phyloP scores from a whole-genome alignment of 2,888 invertebrate genomes.

The Temnothorax unifasciatus region DNA sequence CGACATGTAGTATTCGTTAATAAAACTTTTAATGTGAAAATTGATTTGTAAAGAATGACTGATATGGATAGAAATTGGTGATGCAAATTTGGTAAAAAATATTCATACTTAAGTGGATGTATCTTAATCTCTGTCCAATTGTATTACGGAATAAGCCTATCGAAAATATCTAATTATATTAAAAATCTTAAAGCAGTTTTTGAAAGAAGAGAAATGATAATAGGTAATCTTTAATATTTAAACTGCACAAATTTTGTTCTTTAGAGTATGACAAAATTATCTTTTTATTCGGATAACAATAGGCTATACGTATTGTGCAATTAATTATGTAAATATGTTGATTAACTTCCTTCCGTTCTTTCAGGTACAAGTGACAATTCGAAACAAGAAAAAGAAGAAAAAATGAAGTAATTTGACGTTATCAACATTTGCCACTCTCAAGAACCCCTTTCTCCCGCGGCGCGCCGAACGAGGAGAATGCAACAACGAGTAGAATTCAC shows the following conservation, averaged over 20 bases:
- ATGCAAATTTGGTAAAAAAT: background rate
- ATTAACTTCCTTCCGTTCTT: background rate
- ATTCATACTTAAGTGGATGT: background rate
- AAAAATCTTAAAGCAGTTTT: background rate
- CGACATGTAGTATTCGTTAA: background rate
- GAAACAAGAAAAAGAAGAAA: background rate
- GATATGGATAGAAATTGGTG: background rate
- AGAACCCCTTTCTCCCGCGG: background rate
- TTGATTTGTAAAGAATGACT: background rate
- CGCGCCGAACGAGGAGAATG: slow-evolving; percentile 62
- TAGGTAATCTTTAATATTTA: background rate
- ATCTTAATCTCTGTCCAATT: background rate
- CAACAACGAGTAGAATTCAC: slow-evolving; percentile 72
- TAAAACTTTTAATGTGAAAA: slow-evolving; percentile 10
- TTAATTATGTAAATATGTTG: background rate
- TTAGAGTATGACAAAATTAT: background rate
- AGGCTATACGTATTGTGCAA: background rate
- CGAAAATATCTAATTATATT: background rate
- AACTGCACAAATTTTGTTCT: background rate
- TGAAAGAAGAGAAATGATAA: background rate
- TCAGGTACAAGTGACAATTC: background rate
- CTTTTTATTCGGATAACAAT: background rate
- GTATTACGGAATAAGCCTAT: background rate
- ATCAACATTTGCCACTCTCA: slow-evolving; percentile 33
- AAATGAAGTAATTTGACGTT: slow-evolving; percentile 24